Conservation (phyloP, 2,113 vertebrate species). For the Albula glossodonta region DNA sequence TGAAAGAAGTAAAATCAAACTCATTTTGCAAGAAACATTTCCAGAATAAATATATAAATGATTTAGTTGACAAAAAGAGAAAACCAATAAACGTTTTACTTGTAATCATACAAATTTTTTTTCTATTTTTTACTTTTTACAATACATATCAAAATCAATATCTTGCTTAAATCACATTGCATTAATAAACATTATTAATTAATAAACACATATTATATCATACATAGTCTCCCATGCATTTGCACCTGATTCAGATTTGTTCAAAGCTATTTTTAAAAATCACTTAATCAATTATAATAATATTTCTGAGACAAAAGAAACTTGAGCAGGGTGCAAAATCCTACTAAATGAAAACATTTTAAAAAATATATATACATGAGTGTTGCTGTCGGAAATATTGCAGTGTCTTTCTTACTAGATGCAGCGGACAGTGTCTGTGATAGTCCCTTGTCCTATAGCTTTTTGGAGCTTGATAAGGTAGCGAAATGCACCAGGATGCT, state of each 20-base stretch:
- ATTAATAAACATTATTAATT: background rate
- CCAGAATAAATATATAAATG: no score
- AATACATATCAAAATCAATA: no score
- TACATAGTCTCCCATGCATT: no score
- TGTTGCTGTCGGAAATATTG: background rate
- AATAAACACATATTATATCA: background rate
- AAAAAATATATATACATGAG: background rate
- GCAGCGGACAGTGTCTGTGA: slow-evolving; percentile 47
- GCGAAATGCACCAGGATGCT: background rate
- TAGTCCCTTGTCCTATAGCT: slow-evolving; percentile 55
- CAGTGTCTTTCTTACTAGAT: background rate
- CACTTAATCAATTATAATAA: background rate
- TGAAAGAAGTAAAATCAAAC: no score
- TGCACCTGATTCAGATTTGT: no score
- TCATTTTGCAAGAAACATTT: no score
- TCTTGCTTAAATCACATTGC: background rate
- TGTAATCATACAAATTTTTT: no score
- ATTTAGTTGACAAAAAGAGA: no score
- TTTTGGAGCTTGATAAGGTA: slow-evolving; percentile 29
- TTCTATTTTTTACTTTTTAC: no score
- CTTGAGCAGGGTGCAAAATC: background rate
- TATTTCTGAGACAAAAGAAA: background rate
- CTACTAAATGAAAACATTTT: background rate
- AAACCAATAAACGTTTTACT: no score
- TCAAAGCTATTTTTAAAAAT: no score